phyloP scores from a whole-genome alignment of 1,140 invertebrate genomes.

The Eufriesea mexicana region DNA sequence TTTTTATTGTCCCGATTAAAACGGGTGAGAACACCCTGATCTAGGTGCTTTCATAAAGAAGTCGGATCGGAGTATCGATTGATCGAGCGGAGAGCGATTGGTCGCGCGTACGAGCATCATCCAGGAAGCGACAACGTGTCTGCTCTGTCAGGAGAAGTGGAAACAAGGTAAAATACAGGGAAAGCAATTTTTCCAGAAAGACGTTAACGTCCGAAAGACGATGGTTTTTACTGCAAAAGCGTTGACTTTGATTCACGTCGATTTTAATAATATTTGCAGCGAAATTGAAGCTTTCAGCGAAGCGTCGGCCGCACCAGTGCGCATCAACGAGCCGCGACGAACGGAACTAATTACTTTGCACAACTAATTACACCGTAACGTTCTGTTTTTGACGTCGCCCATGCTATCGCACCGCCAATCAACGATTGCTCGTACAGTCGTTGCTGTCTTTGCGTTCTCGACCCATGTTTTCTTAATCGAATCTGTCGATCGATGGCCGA shows the following conservation, averaged over 20 bases:
- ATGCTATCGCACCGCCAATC: background rate
- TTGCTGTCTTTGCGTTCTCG: background rate
- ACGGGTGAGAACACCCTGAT: background rate
- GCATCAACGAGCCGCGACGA: background rate
- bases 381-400: background rate
- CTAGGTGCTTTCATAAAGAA: background rate
- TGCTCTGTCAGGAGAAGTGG: background rate
- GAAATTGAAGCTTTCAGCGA: background rate
- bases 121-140: background rate
- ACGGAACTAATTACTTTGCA: constrained; percentile 25
- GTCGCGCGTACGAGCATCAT: background rate
- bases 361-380: constrained; percentile 10
- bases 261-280: constrained; percentile 1
- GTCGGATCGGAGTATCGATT: background rate
- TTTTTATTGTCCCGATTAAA: background rate
- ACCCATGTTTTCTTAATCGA: background rate
- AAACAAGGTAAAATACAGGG: background rate
- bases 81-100: background rate
- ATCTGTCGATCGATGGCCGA: background rate
- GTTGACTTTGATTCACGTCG: background rate
- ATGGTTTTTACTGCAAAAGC: background rate
- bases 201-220: background rate
- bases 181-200: background rate
- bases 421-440: background rate
- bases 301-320: background rate